A percentile compares a stretch with the other conserved stretches of the same genome.
These are phyloP conservation scores for Eubasilissa splendida DNA, from an alignment of 2,888 invertebrate species.

Conservation along the genomic window DNA sequence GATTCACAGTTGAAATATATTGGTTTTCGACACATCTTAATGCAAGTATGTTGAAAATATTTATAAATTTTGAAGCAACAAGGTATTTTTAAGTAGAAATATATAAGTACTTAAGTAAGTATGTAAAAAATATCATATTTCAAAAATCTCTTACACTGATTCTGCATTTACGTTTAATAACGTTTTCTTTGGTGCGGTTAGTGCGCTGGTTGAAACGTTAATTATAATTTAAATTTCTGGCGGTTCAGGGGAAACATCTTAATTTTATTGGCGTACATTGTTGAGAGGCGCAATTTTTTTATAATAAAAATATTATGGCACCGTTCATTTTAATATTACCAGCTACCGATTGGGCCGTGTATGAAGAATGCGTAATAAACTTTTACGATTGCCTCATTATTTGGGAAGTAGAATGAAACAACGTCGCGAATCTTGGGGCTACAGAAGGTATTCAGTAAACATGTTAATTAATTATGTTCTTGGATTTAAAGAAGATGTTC, in stretches of 20 bases:
- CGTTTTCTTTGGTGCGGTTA: not conserved
- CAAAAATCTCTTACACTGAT: no score
- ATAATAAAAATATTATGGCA: conserved; percentile 16
- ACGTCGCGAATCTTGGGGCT: not conserved
- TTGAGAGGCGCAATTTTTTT: conserved; percentile 4
- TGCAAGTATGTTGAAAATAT: no score
- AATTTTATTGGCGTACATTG: not conserved
- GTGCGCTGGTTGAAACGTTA: not conserved
- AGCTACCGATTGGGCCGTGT: not conserved
- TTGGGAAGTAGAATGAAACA: not conserved
- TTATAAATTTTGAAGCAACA: no score
- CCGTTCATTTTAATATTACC: not conserved
- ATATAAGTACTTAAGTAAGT: no score
- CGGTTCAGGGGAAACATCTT: not conserved
- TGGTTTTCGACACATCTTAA: no score
- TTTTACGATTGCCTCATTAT: conserved; percentile 4
- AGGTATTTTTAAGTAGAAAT: no score
- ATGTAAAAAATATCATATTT: no score
- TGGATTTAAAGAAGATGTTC: no score
- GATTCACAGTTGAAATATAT: no score
- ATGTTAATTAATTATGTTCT: no score
- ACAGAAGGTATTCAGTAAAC: no score
- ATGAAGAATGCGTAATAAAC: not conserved
- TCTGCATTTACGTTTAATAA: not conserved
- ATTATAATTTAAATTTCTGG: conserved; percentile 16